phyloP scores from a whole-genome alignment of 92 coral and sea anemone species.

The Micromussa lordhowensis region DNA sequence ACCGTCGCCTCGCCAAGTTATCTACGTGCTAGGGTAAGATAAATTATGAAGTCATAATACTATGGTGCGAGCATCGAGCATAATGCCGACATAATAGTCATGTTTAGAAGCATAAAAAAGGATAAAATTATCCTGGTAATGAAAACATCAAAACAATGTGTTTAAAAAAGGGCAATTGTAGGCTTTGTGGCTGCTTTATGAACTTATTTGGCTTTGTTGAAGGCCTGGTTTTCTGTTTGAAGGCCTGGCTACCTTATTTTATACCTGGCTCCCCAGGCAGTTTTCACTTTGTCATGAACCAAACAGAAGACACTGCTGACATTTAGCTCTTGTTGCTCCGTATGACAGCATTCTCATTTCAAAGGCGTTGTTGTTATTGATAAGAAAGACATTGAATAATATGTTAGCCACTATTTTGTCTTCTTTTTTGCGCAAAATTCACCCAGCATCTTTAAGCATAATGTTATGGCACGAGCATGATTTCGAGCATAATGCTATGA shows the following conservation, averaged over 20 bases:
- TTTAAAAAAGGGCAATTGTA: slow-evolving; percentile 15
- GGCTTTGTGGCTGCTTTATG: slow-evolving; percentile 24
- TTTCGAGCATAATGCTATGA: slow-evolving; percentile 32
- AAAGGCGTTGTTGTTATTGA: slow-evolving; percentile 7
- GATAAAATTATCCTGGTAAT: slow-evolving; percentile 26
- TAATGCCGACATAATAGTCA: too few species aligned
- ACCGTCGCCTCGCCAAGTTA: too few species aligned
- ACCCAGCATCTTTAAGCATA: slow-evolving; percentile 45
- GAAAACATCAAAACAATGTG: slow-evolving; percentile 18
- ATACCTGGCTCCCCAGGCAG: too few species aligned
- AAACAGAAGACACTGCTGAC: slow-evolving; percentile 12
- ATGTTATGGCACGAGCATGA: slow-evolving; percentile 37
- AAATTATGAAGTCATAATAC: too few species aligned
- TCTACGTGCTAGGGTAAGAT: too few species aligned
- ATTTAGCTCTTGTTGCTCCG: slow-evolving; percentile 25
- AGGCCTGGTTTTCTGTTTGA: not conserved
- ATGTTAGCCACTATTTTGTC: slow-evolving; percentile 26
- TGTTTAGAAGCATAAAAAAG: too few species aligned
- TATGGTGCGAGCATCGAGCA: too few species aligned
- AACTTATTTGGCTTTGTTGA: slow-evolving; percentile 22
- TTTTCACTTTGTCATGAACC: slow-evolving; percentile 8
- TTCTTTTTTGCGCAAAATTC: slow-evolving; percentile 37
- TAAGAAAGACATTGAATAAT: slow-evolving; percentile 10
- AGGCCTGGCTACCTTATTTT: too few species aligned
- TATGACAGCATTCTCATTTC: slow-evolving; percentile 1